Base-by-base conservation (phyloP, 2,113 vertebrate genomes). In the Bufo gargarizans region DNA sequence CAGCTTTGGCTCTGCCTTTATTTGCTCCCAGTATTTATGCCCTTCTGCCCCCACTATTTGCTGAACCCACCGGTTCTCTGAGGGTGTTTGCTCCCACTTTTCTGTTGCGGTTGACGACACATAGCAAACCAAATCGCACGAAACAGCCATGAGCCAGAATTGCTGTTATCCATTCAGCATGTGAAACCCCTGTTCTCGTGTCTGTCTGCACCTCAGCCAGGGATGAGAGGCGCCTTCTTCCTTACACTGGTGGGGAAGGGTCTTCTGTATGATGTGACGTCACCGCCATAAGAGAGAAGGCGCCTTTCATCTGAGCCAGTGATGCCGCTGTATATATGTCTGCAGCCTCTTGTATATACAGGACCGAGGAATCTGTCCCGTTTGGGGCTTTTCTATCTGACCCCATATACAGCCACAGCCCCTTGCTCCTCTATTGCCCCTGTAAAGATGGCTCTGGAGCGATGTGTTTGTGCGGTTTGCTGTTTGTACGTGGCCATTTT, bases 61-160 rank as follows among this genome's bases (percentile, higher is more conserved):
- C 95, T 95, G 95, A 93, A 95, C 90, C 95, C 97, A 96, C 97
- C 77, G 84, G 94, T 98, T 97, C 96, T 97, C 96, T 96, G 96
- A 95, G 95, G 96, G 96, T 97, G 97, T 99, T 98, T 98, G 98
- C 96, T 96, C 93, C 98, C 97, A 99, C 98, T 98, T 97, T 98
- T 99, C 98, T 97, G 98, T 96, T 96, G 97, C 94, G 98, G 98
- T 99, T 99, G 98, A 99, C 96, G 96, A 96, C 97, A 97, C 98
- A 99, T 98, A 97, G 97, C 94, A 95, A 94, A 95, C 95, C 95
- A 94, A 96, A 96, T 95, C 95, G 95, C 96, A 96, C 94, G 95
- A 97, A 97, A 97, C 95, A 95, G 33, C 86, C 74, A 58, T 76
- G 14, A 88, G 81, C 77, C 79, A 86, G 86, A 81, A 72, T 91